Percentiles rank a stretch among this genome's conserved stretches.
Evolutionary conservation across 2,797 vertebrate genomes (phyloP).

Genomic region (Pantherophis alleghaniensis): DNA sequence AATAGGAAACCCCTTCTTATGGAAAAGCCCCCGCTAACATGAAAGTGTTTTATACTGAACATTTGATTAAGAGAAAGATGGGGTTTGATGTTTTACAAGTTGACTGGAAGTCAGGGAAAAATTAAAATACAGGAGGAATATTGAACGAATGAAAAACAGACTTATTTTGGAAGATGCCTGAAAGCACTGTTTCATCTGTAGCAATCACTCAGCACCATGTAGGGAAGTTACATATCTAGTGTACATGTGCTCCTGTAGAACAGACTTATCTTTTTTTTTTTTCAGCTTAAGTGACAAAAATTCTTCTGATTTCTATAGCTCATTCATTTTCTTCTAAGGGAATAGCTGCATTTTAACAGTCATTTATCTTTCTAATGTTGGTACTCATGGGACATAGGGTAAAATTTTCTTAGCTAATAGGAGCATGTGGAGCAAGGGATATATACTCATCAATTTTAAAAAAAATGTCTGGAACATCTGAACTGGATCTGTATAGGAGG

Average conservation of each 20-base stretch:
- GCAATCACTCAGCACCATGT: conserved; percentile 5
- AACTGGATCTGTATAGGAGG: neutral
- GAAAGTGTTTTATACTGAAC: conserved; percentile 49
- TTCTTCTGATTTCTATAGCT: neutral
- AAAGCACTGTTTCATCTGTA: conserved; percentile 11
- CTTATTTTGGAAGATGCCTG: conserved; percentile 31
- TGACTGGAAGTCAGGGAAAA: neutral
- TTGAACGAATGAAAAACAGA: conserved; percentile 43
- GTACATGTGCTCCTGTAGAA: conserved; percentile 4
- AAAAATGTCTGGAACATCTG: neutral
- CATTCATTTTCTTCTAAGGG: conserved; percentile 18
- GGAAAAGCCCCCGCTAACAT: conserved; percentile 40
- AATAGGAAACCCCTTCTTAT: conserved; percentile 36
- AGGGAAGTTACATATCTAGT: conserved; percentile 8
- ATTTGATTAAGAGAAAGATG: conserved; percentile 60
- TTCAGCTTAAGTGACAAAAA: conserved; percentile 23
- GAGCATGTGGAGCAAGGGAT: no score
- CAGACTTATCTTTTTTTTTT: conserved; percentile 17
- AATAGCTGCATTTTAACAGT: conserved; percentile 14
- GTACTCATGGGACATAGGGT: neutral
- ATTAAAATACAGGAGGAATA: conserved; percentile 50
- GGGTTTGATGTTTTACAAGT: conserved; percentile 46
- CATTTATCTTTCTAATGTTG: neutral
- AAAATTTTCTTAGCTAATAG: neutral
- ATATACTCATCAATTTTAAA: neutral